phyloP scores from a whole-genome alignment of 2,797 vertebrate species.

The Mus minutoides region DNA sequence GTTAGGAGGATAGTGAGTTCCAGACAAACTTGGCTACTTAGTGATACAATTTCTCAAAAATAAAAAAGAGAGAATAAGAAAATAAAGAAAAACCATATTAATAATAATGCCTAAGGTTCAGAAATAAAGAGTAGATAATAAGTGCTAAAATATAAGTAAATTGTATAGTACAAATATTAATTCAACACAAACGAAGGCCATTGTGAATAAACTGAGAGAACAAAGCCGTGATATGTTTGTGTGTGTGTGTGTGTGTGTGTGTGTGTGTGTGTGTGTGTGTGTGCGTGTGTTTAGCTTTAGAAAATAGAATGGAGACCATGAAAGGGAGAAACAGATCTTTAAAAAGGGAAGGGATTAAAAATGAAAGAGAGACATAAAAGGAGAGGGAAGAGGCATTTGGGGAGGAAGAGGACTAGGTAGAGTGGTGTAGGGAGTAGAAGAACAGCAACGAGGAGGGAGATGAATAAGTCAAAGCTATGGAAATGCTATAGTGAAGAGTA shows the following conservation, averaged over 20 bases:
- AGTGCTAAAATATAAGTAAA: neutral
- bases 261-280: neutral
- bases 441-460: neutral
- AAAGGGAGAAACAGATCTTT: neutral
- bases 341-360: neutral
- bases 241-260: neutral
- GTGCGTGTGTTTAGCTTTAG: neutral
- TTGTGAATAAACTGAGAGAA: neutral
- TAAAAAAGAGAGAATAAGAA: neutral
- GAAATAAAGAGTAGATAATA: neutral
- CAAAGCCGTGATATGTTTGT: neutral
- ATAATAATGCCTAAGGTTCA: neutral
- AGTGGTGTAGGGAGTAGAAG: neutral
- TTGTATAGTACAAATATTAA: neutral
- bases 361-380: neutral
- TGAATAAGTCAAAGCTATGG: neutral
- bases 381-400: neutral
- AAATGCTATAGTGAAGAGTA: neutral
- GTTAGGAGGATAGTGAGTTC: neutral
- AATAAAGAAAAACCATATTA: neutral
- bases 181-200: conserved; percentile 7
- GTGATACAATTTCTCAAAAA: neutral
- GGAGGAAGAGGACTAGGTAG: neutral
- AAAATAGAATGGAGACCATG: neutral
- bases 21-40: neutral